Evolutionary conservation across 2,797 vertebrate genomes (phyloP).

Genomic region (Brachymystax lenok): DNA sequence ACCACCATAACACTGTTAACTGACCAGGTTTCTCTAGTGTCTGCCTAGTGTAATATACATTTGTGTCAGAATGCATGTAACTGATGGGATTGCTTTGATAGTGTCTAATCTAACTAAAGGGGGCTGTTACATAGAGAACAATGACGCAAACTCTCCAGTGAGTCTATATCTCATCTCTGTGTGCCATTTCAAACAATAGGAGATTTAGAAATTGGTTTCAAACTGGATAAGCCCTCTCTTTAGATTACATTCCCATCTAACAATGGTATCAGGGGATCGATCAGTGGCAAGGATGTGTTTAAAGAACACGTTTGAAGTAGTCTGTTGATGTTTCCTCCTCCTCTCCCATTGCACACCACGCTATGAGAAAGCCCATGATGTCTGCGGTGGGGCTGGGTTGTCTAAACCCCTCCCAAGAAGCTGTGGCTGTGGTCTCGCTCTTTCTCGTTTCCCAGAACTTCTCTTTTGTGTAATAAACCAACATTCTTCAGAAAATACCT

Average conservation of each 20-base stretch:
- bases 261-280: conserved; percentile 45
- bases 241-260: conserved; percentile 37
- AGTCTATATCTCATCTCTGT: background rate
- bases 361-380: conserved; percentile 37
- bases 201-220: conserved; percentile 1
- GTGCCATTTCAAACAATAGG: background rate
- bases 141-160: background rate
- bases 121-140: conserved; percentile 4
- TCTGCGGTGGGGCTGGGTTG: conserved; percentile 40
- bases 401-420: conserved; percentile 44
- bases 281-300: conserved; percentile 40
- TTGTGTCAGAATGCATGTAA: background rate
- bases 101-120: background rate
- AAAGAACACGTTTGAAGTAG: conserved; percentile 50
- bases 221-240: conserved; percentile 53
- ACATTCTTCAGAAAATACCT: conserved; percentile 56
- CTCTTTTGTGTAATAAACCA: conserved; percentile 49
- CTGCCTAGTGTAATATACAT: background rate
- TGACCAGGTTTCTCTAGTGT: background rate
- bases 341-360: conserved; percentile 37
- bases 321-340: conserved; percentile 61
- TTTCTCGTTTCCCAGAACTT: conserved; percentile 52
- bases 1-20: background rate
- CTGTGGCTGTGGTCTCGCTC: conserved; percentile 44
- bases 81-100: background rate